Evolutionary conservation across 2,797 vertebrate genomes (phyloP), one percentile per base, ranked within the genome.

Genomic region (Melanotaenia maccullochi): DNA sequence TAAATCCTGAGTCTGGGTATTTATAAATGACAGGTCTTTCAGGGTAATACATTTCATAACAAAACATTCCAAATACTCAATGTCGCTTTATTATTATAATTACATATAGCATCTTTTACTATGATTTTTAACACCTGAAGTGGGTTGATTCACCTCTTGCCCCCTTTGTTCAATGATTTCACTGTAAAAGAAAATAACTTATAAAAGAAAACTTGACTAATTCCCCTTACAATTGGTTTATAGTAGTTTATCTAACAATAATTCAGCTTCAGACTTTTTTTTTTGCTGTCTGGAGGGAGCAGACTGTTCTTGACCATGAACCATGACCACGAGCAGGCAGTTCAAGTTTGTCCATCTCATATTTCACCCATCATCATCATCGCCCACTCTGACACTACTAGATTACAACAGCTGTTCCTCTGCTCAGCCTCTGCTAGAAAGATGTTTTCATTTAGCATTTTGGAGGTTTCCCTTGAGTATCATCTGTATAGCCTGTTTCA

Each of bases 351-450:
- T 25, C 33, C 0, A 0, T 68, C 81, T 92, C 84, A 58, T 52
- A 65, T 92, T 88, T 85, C 88, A 12, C 60, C 13, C 13, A 74
- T 66, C 87, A 79, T 66, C 87, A 79, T 81, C 67, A 71, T 55
- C 16, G 51, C 62, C 32, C 32, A 1, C 35, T 42, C 69, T 73
- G 65, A 75, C 66, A 18, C 35, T 77, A 65, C 68, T 65, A 74
- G 74, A 81, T 81, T 60, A 73, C 86, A 89, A 83, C 90, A 92
- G 90, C 83, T 91, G 90, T 9, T 69, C 38, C 51, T 5, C 56
- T 75, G 70, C 54, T 44, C 1, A 3, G 60, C 40, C 24, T 55
- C 69, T 32, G 42, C 42, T 61, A 59, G 14, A 12, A 28, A 71
- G 62, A 33, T 56, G 24, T 76, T 71, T 64, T 22, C 36, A n/a